Conservation (phyloP, 2,113 vertebrate genomes). For the Muntiacus reevesi region DNA sequence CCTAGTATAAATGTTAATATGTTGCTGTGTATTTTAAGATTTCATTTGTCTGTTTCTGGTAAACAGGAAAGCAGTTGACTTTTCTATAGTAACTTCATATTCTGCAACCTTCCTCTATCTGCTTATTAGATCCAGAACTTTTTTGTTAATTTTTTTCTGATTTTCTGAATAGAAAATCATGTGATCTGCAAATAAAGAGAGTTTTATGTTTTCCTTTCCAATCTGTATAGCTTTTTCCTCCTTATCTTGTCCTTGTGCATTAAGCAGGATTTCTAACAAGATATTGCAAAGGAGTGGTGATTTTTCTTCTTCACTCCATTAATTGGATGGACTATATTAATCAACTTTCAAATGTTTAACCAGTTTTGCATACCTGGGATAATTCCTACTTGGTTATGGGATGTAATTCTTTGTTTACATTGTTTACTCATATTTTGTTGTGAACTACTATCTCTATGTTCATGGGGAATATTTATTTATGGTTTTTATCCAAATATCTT, state of each 20-base stretch:
- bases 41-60: background rate
- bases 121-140: background rate
- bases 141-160: background rate
- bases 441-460: background rate
- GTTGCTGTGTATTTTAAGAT: background rate
- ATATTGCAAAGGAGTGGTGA: background rate
- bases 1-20: background rate
- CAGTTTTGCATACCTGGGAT: background rate
- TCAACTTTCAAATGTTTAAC: background rate
- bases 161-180: background rate
- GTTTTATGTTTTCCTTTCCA: background rate
- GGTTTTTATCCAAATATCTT: background rate
- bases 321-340: background rate
- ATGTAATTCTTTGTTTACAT: background rate
- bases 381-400: background rate
- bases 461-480: background rate
- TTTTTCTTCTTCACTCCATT: background rate
- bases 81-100: background rate
- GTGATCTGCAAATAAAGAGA: background rate
- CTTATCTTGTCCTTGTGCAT: background rate
- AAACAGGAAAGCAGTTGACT: background rate
- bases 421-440: background rate
- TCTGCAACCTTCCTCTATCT: background rate
- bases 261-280: background rate
- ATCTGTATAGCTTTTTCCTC: background rate